Evolutionary conservation across 2,797 vertebrate genomes (phyloP).

Genomic region (Apogon hyalosoma): DNA sequence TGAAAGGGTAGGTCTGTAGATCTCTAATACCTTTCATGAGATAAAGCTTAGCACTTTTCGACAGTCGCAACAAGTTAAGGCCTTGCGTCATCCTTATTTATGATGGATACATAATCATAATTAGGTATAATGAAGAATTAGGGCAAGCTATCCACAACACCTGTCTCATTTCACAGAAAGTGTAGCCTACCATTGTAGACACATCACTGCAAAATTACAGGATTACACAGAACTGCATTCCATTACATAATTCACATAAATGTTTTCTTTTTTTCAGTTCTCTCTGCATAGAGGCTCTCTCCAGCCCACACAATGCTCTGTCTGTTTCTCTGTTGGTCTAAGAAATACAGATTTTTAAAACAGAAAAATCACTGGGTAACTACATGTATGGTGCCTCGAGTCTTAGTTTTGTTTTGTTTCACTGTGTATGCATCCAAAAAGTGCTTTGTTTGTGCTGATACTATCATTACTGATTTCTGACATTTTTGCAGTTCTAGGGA

Average conservation of each 20-base stretch:
- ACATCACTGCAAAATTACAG: slow-evolving; percentile 8
- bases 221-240: slow-evolving; percentile 35
- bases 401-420: background rate
- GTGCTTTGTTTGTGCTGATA: background rate
- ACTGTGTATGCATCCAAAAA: background rate
- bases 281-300: slow-evolving; percentile 19
- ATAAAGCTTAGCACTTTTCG: too few species aligned
- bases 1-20: slow-evolving; percentile 42
- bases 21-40: too few species aligned
- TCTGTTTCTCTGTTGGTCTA: slow-evolving; percentile 12
- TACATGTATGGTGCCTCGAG: slow-evolving; percentile 2
- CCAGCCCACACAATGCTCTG: slow-evolving; percentile 39
- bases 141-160: background rate
- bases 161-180: background rate
- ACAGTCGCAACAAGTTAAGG: too few species aligned
- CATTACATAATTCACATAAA: slow-evolving; percentile 53
- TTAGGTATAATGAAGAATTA: background rate
- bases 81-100: background rate
- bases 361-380: background rate
- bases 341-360: too few species aligned
- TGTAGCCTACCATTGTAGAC: background rate
- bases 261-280: slow-evolving; percentile 40
- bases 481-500: background rate
- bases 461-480: background rate
- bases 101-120: background rate